These are phyloP conservation scores for Matsumyia berberina DNA, from an alignment of 2,888 invertebrate species.

Conservation along the genomic window DNA sequence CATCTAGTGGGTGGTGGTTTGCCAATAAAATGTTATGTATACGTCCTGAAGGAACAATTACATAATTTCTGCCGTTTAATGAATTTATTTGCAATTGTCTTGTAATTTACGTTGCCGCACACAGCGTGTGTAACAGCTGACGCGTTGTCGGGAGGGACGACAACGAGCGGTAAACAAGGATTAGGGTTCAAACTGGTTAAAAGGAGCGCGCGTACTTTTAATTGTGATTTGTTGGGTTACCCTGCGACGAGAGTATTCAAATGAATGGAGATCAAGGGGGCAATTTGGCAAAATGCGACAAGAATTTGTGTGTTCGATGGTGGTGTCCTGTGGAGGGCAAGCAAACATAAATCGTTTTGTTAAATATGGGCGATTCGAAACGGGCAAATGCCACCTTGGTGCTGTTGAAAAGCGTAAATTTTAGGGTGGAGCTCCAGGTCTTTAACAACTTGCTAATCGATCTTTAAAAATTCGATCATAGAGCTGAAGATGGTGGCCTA, in stretches of 20 bases:
- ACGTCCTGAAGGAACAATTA: slow-evolving; percentile 75
- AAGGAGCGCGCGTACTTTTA: slow-evolving; percentile 52
- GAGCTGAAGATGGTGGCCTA: no score
- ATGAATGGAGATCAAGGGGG: slow-evolving; percentile 69
- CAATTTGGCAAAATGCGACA: slow-evolving; percentile 44
- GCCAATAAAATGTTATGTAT: slow-evolving; percentile 75
- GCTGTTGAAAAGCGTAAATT: no score
- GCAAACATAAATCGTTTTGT: no score
- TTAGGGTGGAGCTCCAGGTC: no score
- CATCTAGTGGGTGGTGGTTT: slow-evolving; percentile 63
- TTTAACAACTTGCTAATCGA: no score
- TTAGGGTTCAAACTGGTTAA: slow-evolving; percentile 16
- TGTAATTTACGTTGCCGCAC: slow-evolving; percentile 60
- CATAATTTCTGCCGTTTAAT: slow-evolving; percentile 72
- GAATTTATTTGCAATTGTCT: slow-evolving; percentile 75
- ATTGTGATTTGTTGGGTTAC: slow-evolving; percentile 64
- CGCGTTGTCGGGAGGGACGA: slow-evolving; percentile 19
- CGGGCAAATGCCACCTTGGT: no score
- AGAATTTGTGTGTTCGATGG: slow-evolving; percentile 23
- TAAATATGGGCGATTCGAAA: no score
- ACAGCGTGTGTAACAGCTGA: slow-evolving; percentile 6
- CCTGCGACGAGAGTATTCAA: slow-evolving; percentile 39
- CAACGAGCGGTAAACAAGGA: slow-evolving; percentile 2
- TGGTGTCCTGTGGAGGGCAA: slow-evolving; percentile 2
- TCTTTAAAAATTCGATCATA: no score